A percentile compares a stretch with the other conserved stretches of the same genome.
These are phyloP conservation scores for Channa maculata DNA, from an alignment of 2,113 vertebrate genomes.

Conservation along the genomic window DNA sequence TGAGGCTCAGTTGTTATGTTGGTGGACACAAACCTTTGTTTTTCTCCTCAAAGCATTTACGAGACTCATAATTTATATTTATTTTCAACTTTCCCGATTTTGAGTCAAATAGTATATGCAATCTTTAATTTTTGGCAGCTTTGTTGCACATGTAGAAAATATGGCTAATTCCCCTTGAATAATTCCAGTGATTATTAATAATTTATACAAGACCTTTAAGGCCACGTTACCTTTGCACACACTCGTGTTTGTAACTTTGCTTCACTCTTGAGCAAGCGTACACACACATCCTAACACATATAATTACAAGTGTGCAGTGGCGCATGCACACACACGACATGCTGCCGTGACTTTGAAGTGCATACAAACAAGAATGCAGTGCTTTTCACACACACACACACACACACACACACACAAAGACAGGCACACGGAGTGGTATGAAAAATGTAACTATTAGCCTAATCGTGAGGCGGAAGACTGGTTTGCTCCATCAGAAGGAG, in stretches of 20 bases:
- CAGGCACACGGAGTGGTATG: slow-evolving; percentile 57
- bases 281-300: slow-evolving; percentile 10
- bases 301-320: slow-evolving; percentile 43
- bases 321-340: slow-evolving; percentile 41
- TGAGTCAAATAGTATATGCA: not conserved
- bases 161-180: not conserved
- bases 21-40: not conserved
- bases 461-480: slow-evolving; percentile 93
- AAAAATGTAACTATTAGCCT: slow-evolving; percentile 91
- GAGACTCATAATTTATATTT: not conserved
- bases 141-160: not conserved
- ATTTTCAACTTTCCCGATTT: not conserved
- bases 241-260: slow-evolving; percentile 33
- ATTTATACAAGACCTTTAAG: slow-evolving; percentile 45
- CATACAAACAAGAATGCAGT: slow-evolving; percentile 40
- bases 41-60: slow-evolving; percentile 2
- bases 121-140: not conserved
- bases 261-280: slow-evolving; percentile 8
- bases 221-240: not conserved
- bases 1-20: slow-evolving; percentile 5
- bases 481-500: slow-evolving; percentile 95
- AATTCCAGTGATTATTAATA: not conserved
- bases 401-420: slow-evolving; percentile 18
- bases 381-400: slow-evolving; percentile 25
- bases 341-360: slow-evolving; percentile 45